Evolutionary conservation across 2,888 invertebrate genomes (phyloP), one percentile per base, ranked within the genome.

Genomic region (Drosophila basisetae): DNA sequence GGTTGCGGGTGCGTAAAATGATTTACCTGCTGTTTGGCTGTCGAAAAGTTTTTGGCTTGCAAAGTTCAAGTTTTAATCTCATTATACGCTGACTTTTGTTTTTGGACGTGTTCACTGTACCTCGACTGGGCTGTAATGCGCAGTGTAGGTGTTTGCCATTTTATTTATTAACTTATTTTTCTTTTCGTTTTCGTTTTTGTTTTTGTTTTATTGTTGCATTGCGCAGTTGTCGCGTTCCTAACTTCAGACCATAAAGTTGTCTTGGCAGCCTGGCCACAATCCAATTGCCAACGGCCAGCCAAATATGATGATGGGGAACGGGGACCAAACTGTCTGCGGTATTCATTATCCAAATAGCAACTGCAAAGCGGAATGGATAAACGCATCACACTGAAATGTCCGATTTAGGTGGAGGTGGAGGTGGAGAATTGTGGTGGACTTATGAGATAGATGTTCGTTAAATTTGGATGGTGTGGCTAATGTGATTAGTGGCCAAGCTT

Each of bases 41-140:
- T 90, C 90, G 83, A 85, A 86, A 86, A 87, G 74, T 90, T 86
- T 87, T 81, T 82, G 72, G 79, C 71, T 90, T 81, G 90, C 70
- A 83, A 90, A 86, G 91, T 88, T 88, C 80, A 90, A 90, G 82
- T 90, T 90, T 90, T 88, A 88, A 88, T 88, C 87, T 90, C 87
- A 88, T 88, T 88, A 88, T 88, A 86, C 87, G 89, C 78, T 84
- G 91, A 88, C 87, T 88, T 90, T 88, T 88, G 87, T 85, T 80
- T 75, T 70, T 78, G 62, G 75, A 74, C 68, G 77, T 73, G 74
- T 70, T 76, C 72, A 47, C 62, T 53, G 39, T 52, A 76, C 55
- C 73, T 70, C 53, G 25, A 54, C 9, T 1, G 37, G 25, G 55
- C 77, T 22, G 18, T 55, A 49, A 33, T 39, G 33, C 61, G 31